A percentile compares a stretch with the other conserved stretches of the same genome.
Conservation (phyloP, 2,113 vertebrate genomes). For the Panthera tigris region DNA sequence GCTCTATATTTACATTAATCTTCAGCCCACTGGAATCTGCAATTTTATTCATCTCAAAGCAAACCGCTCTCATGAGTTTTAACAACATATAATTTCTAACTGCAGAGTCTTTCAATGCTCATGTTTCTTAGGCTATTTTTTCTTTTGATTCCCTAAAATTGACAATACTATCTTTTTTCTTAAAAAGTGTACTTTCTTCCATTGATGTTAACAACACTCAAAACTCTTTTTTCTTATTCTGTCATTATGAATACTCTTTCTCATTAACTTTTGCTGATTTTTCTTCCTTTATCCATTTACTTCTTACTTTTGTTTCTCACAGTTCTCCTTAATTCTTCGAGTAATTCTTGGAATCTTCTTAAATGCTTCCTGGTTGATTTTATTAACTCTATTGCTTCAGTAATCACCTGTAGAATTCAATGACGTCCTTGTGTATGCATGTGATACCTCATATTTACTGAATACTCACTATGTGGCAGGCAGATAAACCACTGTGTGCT, state of each 20-base stretch:
- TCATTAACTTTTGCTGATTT: neutral
- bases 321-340: neutral
- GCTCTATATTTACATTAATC: neutral
- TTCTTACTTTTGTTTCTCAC: neutral
- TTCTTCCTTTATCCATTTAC: neutral
- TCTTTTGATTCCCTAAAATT: neutral
- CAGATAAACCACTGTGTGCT: neutral
- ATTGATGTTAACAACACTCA: neutral
- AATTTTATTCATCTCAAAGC: neutral
- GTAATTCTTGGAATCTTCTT: neutral
- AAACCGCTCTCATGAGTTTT: neutral
- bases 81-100: neutral
- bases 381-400: neutral
- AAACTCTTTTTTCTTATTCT: neutral
- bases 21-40: neutral
- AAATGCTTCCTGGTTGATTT: neutral
- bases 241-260: neutral
- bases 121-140: neutral
- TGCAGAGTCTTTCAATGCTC: neutral
- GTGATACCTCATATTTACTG: neutral
- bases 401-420: neutral
- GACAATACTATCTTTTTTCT: neutral
- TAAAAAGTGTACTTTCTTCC: neutral
- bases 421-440: neutral
- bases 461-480: neutral